Percentiles rank a stretch among this genome's conserved stretches.
These are phyloP conservation scores for Steatocranus sp. DNA, from an alignment of 2,797 vertebrate species.

Conservation along the genomic window DNA sequence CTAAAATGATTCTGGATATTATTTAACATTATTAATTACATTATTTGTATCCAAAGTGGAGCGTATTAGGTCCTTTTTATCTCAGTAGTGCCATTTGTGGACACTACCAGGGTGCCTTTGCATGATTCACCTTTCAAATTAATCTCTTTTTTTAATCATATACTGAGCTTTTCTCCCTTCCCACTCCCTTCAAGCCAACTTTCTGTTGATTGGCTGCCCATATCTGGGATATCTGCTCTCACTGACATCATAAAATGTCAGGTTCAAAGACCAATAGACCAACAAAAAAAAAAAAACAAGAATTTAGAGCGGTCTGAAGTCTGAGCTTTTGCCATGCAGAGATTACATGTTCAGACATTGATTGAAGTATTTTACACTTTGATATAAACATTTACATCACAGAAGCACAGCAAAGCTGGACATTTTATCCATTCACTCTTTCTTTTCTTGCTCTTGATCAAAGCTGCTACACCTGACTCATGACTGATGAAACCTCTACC, in stretches of 20 bases:
- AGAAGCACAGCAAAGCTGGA: not conserved
- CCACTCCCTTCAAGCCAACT: not conserved
- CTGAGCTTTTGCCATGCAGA: not conserved
- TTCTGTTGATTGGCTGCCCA: not conserved
- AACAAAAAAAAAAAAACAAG: fast-evolving
- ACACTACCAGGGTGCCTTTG: not conserved
- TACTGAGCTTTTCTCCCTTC: not conserved
- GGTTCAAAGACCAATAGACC: not conserved
- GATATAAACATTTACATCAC: not conserved
- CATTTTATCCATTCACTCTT: not conserved
- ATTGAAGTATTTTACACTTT: not conserved
- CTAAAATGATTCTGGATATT: not conserved
- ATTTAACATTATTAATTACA: not conserved
- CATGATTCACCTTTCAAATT: not conserved
- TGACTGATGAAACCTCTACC: not conserved
- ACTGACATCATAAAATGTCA: not conserved
- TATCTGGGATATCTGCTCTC: not conserved
- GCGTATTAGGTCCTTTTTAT: fast-evolving
- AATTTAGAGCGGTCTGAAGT: not conserved
- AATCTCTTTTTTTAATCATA: not conserved
- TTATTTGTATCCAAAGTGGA: not conserved
- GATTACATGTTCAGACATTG: not conserved
- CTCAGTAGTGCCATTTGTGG: not conserved
- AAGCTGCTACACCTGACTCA: not conserved
- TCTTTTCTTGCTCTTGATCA: not conserved